These are phyloP conservation scores for Henricia sp. DNA, from an alignment of 53 echinoderm and acorn worm genomes.

Conservation along the genomic window DNA sequence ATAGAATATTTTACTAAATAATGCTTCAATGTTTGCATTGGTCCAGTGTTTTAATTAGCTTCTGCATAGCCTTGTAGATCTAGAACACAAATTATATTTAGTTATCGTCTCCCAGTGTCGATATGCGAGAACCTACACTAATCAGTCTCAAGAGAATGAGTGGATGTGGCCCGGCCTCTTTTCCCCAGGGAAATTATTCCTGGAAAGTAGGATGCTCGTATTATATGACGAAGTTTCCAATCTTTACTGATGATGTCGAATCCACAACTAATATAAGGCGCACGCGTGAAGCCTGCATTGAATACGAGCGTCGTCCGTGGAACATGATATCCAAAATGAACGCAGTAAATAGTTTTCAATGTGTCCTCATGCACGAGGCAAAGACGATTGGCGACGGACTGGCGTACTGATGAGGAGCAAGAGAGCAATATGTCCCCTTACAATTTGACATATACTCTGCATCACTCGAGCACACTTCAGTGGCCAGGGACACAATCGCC, in stretches of 20 bases:
- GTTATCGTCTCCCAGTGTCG: too few relatives aligned
- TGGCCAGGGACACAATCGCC: background rate
- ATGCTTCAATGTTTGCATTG: too few relatives aligned
- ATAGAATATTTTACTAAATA: too few relatives aligned
- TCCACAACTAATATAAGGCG: background rate
- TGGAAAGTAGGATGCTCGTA: too few relatives aligned
- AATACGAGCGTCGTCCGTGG: background rate
- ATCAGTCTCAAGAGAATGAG: too few relatives aligned
- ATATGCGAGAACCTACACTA: too few relatives aligned
- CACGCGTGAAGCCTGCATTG: background rate
- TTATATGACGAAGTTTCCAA: background rate
- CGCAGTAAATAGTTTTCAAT: background rate
- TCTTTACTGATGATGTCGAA: background rate
- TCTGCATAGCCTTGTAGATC: too few relatives aligned
- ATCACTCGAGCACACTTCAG: background rate
- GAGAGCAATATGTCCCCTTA: background rate
- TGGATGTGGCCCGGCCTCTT: too few relatives aligned
- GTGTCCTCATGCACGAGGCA: background rate
- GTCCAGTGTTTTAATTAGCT: too few relatives aligned
- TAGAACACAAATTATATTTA: too few relatives aligned
- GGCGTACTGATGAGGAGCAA: background rate
- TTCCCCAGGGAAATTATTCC: too few relatives aligned
- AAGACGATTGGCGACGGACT: background rate
- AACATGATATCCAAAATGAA: background rate
- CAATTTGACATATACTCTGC: background rate